phyloP scores from a whole-genome alignment of 53 echinoderm and acorn worm species.

The Actinopyga echinites region DNA sequence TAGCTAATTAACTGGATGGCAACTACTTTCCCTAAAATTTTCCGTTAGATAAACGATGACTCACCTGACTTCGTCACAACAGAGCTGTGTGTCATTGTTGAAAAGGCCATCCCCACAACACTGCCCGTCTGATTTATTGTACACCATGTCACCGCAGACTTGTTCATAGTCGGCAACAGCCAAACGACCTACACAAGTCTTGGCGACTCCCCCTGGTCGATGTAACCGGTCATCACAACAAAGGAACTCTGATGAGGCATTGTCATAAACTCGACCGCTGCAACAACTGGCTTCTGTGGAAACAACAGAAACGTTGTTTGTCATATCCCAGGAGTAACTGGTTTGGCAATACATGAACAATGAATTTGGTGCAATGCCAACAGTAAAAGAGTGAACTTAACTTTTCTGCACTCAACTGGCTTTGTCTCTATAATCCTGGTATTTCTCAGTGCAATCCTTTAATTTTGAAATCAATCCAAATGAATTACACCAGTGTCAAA shows the following conservation, averaged over 20 bases:
- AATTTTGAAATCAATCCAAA: too few relatives aligned
- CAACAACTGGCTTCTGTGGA: conserved; percentile 14
- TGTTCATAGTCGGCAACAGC: conserved; percentile 7
- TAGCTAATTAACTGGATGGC: too few relatives aligned
- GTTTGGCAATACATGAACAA: too few relatives aligned
- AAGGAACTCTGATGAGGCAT: not conserved
- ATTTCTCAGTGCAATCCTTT: too few relatives aligned
- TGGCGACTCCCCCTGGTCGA: not conserved
- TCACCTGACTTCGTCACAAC: conserved; percentile 22
- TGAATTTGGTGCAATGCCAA: too few relatives aligned
- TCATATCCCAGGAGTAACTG: too few relatives aligned
- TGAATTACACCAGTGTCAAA: too few relatives aligned
- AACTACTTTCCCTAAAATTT: too few relatives aligned
- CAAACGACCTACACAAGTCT: not conserved
- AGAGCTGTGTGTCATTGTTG: not conserved
- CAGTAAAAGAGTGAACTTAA: too few relatives aligned
- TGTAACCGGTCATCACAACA: conserved; percentile 1
- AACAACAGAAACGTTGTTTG: not conserved
- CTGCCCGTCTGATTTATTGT: not conserved
- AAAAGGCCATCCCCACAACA: not conserved
- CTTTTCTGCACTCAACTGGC: too few relatives aligned
- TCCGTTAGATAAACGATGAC: not conserved
- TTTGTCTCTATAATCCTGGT: too few relatives aligned
- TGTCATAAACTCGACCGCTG: not conserved
- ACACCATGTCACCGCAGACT: conserved; percentile 8